Evolutionary conservation across 2,888 invertebrate species (phyloP), one percentile per base, ranked within the genome.

Genomic region (Coecobrya sp.): DNA sequence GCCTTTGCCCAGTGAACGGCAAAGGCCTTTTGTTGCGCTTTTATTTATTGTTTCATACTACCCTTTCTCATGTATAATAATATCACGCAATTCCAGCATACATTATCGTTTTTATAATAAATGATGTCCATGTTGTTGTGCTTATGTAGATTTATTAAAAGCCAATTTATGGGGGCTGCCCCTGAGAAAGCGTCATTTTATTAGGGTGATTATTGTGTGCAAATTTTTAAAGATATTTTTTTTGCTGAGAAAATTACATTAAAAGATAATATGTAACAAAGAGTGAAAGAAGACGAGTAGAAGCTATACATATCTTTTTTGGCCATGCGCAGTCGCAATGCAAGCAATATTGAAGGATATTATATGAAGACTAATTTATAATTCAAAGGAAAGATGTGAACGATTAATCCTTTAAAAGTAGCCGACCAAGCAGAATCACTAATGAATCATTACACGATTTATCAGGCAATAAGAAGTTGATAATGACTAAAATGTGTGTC

Each of bases 1-100:
- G 92, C 92, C 92, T 92, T 88, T 89, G 92, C 84, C 92, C 88
- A 90, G 84, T 65, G 55, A 85, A 85, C 84, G 88, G 88, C 92
- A 92, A 92, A 89, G 89, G 89, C 36, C 45, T 89, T 82, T 76
- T 79, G 27, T 73, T 86, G 27, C 19, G n/a, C n/a, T n/a, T 62
- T 42, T 65, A 27, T 81, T 27, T 55, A 42, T 81, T 76, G 36
- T 30, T 30, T 68, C 36, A 30, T 36, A 62, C 25, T 62, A 5
- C 2, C 68, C 13, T 65, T 13, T 22, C 27, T 25, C 7, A 70
- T n/a, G 10, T 70, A 16, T 49, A 55, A 81, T 55, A 81, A 81
- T 52, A 49, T 13, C 30, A 82, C 25, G n/a, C 59, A 42, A 62
- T 55, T 16, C 81, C 13, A 81, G 81, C 81, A 55, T 52, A 1